These are phyloP conservation scores for Nephrotoma flavescens DNA, from an alignment of 2,888 invertebrate genomes.

Conservation along the genomic window DNA sequence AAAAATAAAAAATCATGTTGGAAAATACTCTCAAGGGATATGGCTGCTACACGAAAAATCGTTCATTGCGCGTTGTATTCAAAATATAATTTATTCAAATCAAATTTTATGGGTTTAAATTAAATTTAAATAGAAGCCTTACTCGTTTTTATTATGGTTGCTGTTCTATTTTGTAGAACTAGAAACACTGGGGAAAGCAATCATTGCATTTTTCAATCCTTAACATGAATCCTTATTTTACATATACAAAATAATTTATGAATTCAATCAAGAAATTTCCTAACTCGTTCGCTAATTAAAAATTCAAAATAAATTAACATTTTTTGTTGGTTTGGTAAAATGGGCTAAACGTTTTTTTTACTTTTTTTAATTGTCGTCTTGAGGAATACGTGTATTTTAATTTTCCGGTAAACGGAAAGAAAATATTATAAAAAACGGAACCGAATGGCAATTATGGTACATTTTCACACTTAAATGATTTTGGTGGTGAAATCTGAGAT, in stretches of 20 bases:
- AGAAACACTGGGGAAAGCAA: not conserved
- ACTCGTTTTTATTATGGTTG: not conserved
- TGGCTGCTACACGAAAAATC: not conserved
- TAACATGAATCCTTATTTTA: not conserved
- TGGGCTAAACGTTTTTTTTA: not conserved
- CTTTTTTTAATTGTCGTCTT: not conserved
- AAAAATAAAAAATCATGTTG: not conserved
- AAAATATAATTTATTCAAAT: not conserved
- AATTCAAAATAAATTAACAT: not conserved
- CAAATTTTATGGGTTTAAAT: not conserved
- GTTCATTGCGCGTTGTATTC: not conserved
- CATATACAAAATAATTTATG: not conserved
- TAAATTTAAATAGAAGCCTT: not conserved
- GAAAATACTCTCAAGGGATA: not conserved
- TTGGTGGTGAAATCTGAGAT: too few species aligned
- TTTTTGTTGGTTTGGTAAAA: not conserved
- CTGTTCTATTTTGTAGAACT: not conserved
- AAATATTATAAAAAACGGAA: not conserved
- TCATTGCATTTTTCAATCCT: not conserved
- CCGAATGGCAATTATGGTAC: too few species aligned
- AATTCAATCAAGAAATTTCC: not conserved
- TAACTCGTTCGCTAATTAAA: not conserved
- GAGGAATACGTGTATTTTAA: not conserved
- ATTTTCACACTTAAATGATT: too few species aligned
- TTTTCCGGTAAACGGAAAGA: not conserved